A percentile compares a stretch with the other conserved stretches of the same genome.
phyloP scores from a whole-genome alignment of 1,140 invertebrate genomes.

The Drosophila sturtevanti region DNA sequence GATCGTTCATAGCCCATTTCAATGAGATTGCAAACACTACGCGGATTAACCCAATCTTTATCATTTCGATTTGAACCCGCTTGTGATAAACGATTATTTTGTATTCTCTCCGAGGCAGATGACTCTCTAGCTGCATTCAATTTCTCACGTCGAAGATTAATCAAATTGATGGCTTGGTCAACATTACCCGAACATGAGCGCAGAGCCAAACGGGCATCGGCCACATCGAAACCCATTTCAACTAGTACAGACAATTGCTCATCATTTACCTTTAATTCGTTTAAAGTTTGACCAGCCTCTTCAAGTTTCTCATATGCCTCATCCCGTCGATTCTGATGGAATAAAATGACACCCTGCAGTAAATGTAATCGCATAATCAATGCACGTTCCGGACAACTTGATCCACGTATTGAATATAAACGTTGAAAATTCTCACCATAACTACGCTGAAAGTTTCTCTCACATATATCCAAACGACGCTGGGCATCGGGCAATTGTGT shows the following conservation, averaged over 20 bases:
- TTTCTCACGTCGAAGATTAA: constrained; percentile 85
- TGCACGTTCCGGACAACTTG: constrained; percentile 86
- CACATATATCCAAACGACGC: constrained; percentile 86
- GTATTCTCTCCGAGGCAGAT: constrained; percentile 83
- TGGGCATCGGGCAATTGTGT: constrained; percentile 89
- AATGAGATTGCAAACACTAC: constrained; percentile 84
- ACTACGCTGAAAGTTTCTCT: constrained; percentile 86
- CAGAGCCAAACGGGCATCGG: constrained; percentile 87
- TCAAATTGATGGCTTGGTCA: constrained; percentile 86
- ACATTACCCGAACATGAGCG: constrained; percentile 86
- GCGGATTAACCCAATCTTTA: constrained; percentile 69
- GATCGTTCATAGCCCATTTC: constrained; percentile 87
- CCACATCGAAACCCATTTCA: constrained; percentile 85
- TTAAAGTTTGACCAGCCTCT: constrained; percentile 85
- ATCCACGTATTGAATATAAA: constrained; percentile 87
- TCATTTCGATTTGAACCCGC: neutral
- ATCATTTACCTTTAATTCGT: constrained; percentile 86
- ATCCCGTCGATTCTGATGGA: constrained; percentile 87
- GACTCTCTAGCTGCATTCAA: constrained; percentile 83
- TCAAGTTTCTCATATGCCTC: constrained; percentile 85
- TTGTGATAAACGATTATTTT: constrained; percentile 80
- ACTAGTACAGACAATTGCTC: constrained; percentile 84
- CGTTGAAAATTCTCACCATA: constrained; percentile 89
- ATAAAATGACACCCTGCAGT: constrained; percentile 89
- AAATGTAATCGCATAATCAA: constrained; percentile 90